Evolutionary conservation across 2,797 vertebrate genomes (phyloP).

Genomic region (Acipenser ruthenus): DNA sequence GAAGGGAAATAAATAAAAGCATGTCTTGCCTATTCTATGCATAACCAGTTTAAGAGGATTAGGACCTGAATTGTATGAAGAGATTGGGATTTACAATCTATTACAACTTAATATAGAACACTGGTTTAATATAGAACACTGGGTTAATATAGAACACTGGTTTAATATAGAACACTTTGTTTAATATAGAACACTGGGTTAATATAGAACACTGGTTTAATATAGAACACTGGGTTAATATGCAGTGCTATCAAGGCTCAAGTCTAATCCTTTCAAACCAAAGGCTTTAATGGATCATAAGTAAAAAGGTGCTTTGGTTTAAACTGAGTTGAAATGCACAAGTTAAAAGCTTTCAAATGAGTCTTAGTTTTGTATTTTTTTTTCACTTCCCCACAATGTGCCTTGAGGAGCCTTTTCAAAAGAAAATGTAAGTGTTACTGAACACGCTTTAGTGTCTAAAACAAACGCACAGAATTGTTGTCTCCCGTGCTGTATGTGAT

Average conservation of each 20-base stretch:
- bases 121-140: neutral
- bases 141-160: neutral
- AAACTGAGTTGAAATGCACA: neutral
- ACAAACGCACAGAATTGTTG: no score
- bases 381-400: no score
- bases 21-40: neutral
- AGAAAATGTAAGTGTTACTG: no score
- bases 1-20: constrained; percentile 3
- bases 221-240: neutral
- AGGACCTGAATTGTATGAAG: constrained; percentile 6
- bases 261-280: neutral
- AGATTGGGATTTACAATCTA: constrained; percentile 1
- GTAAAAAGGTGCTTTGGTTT: neutral
- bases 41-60: constrained; percentile 7
- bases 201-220: neutral
- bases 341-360: neutral
- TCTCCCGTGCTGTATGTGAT: no score
- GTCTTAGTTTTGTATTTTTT: no score
- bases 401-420: no score
- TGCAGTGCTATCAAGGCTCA: neutral
- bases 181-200: no score
- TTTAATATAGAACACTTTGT: neutral
- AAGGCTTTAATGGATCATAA: constrained; percentile 1
- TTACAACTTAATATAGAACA: constrained; percentile 5
- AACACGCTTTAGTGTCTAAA: no score